These are phyloP conservation scores for Mesoligia furuncula DNA, from an alignment of 2,888 invertebrate species.

Conservation along the genomic window DNA sequence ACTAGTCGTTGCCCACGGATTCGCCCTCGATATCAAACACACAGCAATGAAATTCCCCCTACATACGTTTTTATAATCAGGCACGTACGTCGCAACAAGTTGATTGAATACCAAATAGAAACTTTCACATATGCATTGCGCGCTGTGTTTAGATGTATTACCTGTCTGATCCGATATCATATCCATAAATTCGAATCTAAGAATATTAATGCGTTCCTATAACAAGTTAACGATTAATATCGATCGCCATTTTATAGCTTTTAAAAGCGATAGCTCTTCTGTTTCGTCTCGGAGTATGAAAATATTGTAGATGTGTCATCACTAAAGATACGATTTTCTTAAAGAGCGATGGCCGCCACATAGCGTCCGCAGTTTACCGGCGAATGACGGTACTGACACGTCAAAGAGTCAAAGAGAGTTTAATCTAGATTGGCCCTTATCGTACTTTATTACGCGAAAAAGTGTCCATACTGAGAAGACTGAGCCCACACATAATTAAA, in stretches of 20 bases:
- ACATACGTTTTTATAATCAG: slow-evolving; percentile 26
- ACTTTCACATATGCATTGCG: slow-evolving; percentile 47
- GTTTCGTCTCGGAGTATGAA: slow-evolving; percentile 18
- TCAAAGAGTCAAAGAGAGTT: neutral
- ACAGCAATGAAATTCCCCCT: slow-evolving; percentile 25
- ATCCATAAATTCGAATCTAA: slow-evolving; percentile 46
- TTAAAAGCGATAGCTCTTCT: slow-evolving; percentile 45
- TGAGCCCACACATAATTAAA: neutral
- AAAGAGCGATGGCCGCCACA: neutral
- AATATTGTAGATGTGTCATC: slow-evolving; percentile 39
- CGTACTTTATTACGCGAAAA: neutral
- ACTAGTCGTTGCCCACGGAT: slow-evolving; percentile 42
- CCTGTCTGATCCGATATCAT: slow-evolving; percentile 31
- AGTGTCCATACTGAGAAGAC: neutral
- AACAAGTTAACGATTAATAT: slow-evolving; percentile 56
- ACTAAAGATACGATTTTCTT: neutral
- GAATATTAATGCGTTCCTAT: slow-evolving; percentile 42
- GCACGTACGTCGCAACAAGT: slow-evolving; percentile 27
- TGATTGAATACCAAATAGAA: slow-evolving; percentile 48
- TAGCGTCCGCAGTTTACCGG: neutral
- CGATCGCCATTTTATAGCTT: slow-evolving; percentile 50
- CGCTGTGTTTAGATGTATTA: slow-evolving; percentile 16
- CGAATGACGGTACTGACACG: neutral
- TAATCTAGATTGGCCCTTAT: neutral
- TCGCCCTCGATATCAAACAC: slow-evolving; percentile 41